These are phyloP conservation scores for Lycocorax pyrrhopterus DNA, from an alignment of 2,113 vertebrate genomes.

Conservation along the genomic window DNA sequence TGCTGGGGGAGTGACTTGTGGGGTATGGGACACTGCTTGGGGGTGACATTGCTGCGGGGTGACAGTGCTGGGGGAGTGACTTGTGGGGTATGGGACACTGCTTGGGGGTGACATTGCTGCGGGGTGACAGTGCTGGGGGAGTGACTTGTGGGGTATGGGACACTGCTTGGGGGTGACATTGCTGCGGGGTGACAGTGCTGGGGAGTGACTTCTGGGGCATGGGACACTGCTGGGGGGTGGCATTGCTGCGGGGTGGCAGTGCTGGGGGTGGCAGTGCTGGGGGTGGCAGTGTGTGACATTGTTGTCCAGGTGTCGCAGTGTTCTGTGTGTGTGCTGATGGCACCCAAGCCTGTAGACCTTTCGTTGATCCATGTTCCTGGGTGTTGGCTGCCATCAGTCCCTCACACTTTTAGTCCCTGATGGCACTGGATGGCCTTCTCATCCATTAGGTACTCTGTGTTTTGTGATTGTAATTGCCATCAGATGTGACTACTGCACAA, in stretches of 20 bases:
- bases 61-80: not conserved
- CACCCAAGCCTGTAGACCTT: not conserved
- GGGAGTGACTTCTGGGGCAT: too few species aligned
- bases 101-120: not conserved
- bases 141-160: too few species aligned
- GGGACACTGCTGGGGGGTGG: too few species aligned
- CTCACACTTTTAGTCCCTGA: not conserved
- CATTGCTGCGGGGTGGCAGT: not conserved
- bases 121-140: too few species aligned
- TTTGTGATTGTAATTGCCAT: not conserved
- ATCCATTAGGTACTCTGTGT: too few species aligned
- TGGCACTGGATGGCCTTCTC: not conserved
- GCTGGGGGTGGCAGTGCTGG: too few species aligned
- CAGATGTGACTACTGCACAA: not conserved
- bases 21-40: not conserved
- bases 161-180: too few species aligned
- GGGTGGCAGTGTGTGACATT: not conserved
- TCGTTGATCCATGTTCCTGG: accelerated
- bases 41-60: too few species aligned
- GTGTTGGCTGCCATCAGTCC: too few species aligned
- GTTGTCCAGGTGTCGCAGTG: accelerated
- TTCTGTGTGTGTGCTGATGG: not conserved
- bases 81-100: too few species aligned
- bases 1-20: not conserved
- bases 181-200: too few species aligned